Base-by-base conservation (phyloP, 2,888 invertebrate species). In the Cepaea hortensis region DNA sequence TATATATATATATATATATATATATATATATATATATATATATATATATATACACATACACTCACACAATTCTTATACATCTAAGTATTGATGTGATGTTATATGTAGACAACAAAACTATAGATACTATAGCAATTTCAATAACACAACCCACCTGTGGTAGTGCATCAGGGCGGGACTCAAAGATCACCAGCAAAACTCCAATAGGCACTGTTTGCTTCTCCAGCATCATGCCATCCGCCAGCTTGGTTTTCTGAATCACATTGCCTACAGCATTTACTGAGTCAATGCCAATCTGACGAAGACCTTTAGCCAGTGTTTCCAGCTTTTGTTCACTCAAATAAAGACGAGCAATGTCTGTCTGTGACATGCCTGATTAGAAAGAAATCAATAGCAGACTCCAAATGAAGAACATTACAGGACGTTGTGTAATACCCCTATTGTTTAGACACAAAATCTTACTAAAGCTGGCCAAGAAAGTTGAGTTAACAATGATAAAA, bases 191-290 rank as follows among this genome's bases (percentile, higher is more conserved):
- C 92, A 99, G 95, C 9, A 99, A 95, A 0, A 99, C 98, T 7
- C 99, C 99, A 92, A 99, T 99, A 0, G 99, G 99, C 0, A 99
- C 99, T 0, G 99, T 98, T 65, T 98, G 96, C 95, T 99, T 98
- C 88, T 96, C 96, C 46, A 99, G 95, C 89, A 97, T 96, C 90
- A 99, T 95, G 84, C 97, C 97, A 0, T 97, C 96, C 0, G 98
- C 97, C 20, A 98, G 94, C 92, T 96, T 96, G 0, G 93, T 94
- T 50, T 89, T 89, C 81, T 91, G 89, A 62, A 93, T 65, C 3
- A 93, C 91, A 18, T 93, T 90, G 13, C 95, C 95, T 46, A 94
- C 89, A 50, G 95, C 96, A 87, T 96, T 95, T 90, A 97, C 96
- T 90, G 98, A 98, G 1, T 97, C 96, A 88, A 97, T 97, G 15